phyloP scores from a whole-genome alignment of 2,888 invertebrate species.

The Pegoplata infirma region DNA sequence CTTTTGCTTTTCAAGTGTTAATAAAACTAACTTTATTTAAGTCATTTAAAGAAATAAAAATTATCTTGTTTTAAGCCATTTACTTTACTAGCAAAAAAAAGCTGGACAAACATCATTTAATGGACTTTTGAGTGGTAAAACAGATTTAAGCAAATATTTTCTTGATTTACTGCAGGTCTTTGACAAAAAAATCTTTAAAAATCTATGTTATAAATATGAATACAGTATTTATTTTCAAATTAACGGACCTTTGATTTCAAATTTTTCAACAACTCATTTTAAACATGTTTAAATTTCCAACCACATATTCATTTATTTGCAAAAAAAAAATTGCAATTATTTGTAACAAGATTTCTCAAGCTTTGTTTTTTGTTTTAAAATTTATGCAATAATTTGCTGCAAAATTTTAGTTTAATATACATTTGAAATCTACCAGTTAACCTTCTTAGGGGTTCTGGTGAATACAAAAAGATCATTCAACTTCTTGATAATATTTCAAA shows the following conservation, averaged over 20 bases:
- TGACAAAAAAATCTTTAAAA: background rate
- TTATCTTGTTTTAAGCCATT: slow-evolving; percentile 11
- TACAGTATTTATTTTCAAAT: background rate
- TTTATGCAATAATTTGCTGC: slow-evolving; percentile 17
- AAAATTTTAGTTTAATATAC: slow-evolving; percentile 1
- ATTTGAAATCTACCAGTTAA: slow-evolving; percentile 8
- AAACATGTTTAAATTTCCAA: background rate
- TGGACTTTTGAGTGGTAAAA: background rate
- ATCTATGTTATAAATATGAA: background rate
- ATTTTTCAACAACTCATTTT: too few species aligned
- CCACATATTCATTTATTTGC: background rate
- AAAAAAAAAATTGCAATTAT: too few species aligned
- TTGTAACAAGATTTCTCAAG: slow-evolving; percentile 29
- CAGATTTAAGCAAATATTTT: slow-evolving; percentile 7
- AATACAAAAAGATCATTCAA: slow-evolving; percentile 47
- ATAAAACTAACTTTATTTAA: background rate
- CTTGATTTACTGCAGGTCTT: background rate
- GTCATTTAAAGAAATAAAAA: too few species aligned
- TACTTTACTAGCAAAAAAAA: background rate
- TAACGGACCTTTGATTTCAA: slow-evolving; percentile 10
- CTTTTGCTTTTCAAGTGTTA: slow-evolving; percentile 9
- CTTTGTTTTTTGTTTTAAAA: background rate
- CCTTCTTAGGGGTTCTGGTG: slow-evolving; percentile 55
- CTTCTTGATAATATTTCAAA: slow-evolving; percentile 38
- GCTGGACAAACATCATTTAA: slow-evolving; percentile 29